Base-by-base conservation (phyloP, 2,888 invertebrate genomes). In the Andrena trimmerana region DNA sequence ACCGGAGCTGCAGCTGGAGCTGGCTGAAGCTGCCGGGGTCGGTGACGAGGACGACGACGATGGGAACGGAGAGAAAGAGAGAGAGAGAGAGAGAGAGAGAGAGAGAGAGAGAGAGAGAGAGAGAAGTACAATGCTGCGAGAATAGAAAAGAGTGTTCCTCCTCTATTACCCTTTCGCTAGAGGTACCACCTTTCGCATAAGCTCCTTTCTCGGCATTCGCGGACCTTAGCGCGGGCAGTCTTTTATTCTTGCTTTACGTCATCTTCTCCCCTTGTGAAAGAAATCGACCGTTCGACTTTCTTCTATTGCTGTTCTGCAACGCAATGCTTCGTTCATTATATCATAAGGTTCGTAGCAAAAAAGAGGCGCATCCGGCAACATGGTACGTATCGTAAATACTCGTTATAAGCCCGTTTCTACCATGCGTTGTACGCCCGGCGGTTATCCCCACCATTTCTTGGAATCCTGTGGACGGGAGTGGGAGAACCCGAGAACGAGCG, bases 141-240 rank as follows among this genome's bases (percentile, higher is more conserved):
- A 71, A 68, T 48, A 57, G 48, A 63, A 70, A 59, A 52, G 27
- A 75, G 50, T 8, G 33, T 36, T 36, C 60, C 57, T 62, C 81
- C 81, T 81, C 86, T 87, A 88, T 86, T 87, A 84, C 77, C 86
- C 59, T 33, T 8, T 48, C 29, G 33, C 36, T 31, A 42, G 3
- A 16, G 42, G 16, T 3, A 54, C 50, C 74, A 78, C 84, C 82
- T 87, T 88, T 88, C 80, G 75, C 83, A 80, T 75, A 77, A 78
- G 73, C 84, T 85, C 68, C 78, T 77, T 86, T 78, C 74, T 63
- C 77, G 59, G n/a, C 62, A 62, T 24, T 20, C 24, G 24, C 59
- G 27, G 29, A 60, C 54, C 16, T 27, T 16, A 29, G 16, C 16
- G 59, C 59, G 29, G 13, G 13, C 20, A 27, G 27, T 27, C 10